These are phyloP conservation scores for Agriotes lineatus DNA, from an alignment of 2,888 invertebrate genomes.

Conservation along the genomic window DNA sequence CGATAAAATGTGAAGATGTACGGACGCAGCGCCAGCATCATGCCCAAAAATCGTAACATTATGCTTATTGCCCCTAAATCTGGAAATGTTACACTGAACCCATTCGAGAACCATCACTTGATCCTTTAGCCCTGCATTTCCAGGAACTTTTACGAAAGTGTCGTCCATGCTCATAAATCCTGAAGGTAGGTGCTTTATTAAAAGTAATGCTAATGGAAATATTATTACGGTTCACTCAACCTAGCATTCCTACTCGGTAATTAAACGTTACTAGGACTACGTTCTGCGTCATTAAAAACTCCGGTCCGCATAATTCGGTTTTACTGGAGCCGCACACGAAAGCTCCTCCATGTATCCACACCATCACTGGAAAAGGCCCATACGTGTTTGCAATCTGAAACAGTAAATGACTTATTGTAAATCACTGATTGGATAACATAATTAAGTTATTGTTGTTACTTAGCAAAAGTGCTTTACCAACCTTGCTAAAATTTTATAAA, in stretches of 20 bases:
- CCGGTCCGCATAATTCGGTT: constrained; percentile 59
- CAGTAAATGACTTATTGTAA: too few relatives aligned
- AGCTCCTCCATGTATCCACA: constrained; percentile 66
- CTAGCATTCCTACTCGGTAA: constrained; percentile 62
- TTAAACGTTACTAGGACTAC: constrained; percentile 62
- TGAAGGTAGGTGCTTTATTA: constrained; percentile 51
- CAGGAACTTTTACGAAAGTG: constrained; percentile 65
- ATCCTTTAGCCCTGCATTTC: constrained; percentile 70
- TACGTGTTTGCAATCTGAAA: neutral
- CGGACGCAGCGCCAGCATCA: constrained; percentile 68
- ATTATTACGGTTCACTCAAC: constrained; percentile 48
- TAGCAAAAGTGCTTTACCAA: too few relatives aligned
- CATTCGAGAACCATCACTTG: constrained; percentile 68
- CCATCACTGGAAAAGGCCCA: constrained; percentile 61
- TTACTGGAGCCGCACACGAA: constrained; percentile 61
- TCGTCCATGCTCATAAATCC: constrained; percentile 68
- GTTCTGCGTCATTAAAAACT: constrained; percentile 61
- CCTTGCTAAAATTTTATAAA: too few relatives aligned
- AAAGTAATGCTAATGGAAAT: constrained; percentile 8
- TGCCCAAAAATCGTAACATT: constrained; percentile 70
- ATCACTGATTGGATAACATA: too few relatives aligned
- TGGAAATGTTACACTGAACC: constrained; percentile 67
- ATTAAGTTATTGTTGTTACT: too few relatives aligned
- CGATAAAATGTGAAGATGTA: constrained; percentile 67
- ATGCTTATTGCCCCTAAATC: constrained; percentile 68